Evolutionary conservation across 1,140 invertebrate genomes (phyloP), one percentile per base, ranked within the genome.

Genomic region (Trichoplusia ni): DNA sequence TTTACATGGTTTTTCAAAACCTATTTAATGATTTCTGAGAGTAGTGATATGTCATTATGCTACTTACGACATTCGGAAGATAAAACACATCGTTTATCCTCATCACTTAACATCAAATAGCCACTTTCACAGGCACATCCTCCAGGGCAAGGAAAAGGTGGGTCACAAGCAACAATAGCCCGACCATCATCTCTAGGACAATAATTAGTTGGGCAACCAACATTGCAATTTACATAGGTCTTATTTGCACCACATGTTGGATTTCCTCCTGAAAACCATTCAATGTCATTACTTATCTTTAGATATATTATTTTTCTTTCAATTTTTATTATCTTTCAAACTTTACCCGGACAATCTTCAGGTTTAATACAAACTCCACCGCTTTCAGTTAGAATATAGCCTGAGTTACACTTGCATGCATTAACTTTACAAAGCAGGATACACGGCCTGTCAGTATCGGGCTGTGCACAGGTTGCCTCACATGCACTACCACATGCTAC

Each of bases 281-380:
- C n/a, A n/a, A n/a, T n/a, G n/a, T n/a, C n/a, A n/a, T n/a, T n/a
- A n/a, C n/a, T n/a, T n/a, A n/a, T n/a, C n/a, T n/a, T n/a, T n/a
- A n/a, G n/a, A n/a, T n/a, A n/a, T n/a, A n/a, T n/a, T n/a, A 27
- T 27, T 27, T 27, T 27, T 27, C 3, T 4, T 27, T 27, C 7
- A 27, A 37, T 11, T 14, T 27, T n/a, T n/a, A n/a, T n/a, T n/a
- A n/a, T n/a, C n/a, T n/a, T n/a, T n/a, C n/a, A n/a, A n/a, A n/a
- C n/a, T n/a, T 69, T 64, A 79, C 77, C 70, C 23, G 78, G 79
- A 56, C 79, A 81, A 8, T 75, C 67, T 0, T 64, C 16, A 2
- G 64, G 58, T 6, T 49, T 19, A 38, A 79, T 74, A 51, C 79
- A 81, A 29, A 67, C 23, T 6, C 66, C 73, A 44, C 21, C 21